phyloP scores from a whole-genome alignment of 2,888 invertebrate genomes.

The Opisthograptis luteolata region DNA sequence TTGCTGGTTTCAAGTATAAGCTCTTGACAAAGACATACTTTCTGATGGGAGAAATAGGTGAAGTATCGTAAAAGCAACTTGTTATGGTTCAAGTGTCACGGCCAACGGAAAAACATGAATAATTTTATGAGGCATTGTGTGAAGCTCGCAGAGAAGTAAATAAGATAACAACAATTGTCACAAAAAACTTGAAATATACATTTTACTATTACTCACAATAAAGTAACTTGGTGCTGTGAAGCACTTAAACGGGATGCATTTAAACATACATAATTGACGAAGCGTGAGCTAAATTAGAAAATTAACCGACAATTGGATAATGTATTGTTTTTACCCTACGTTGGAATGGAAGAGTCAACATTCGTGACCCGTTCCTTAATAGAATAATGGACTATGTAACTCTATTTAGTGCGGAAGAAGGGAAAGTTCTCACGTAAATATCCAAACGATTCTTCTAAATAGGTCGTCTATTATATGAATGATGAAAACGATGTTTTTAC shows the following conservation, averaged over 20 bases:
- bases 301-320: slow-evolving; percentile 25
- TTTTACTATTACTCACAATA: no score
- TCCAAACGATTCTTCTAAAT: slow-evolving; percentile 3
- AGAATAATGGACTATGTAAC: slow-evolving; percentile 37
- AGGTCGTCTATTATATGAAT: slow-evolving; percentile 11
- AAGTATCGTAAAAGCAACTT: slow-evolving; percentile 42
- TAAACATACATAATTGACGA: slow-evolving; percentile 10
- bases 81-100: slow-evolving; percentile 48
- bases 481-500: slow-evolving; percentile 32
- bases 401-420: slow-evolving; percentile 35
- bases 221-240: background rate
- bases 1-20: slow-evolving; percentile 45
- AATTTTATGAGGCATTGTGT: slow-evolving; percentile 18
- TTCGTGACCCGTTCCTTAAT: slow-evolving; percentile 36
- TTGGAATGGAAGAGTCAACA: slow-evolving; percentile 15
- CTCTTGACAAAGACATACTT: slow-evolving; percentile 45
- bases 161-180: slow-evolving; percentile 7
- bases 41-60: slow-evolving; percentile 44
- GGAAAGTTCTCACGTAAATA: slow-evolving; percentile 28
- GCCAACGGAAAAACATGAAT: slow-evolving; percentile 41
- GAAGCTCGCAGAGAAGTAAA: slow-evolving; percentile 6
- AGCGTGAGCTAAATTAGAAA: slow-evolving; percentile 15
- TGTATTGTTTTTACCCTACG: slow-evolving; percentile 17
- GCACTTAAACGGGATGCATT: slow-evolving; percentile 11
- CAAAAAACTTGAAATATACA: no score